A percentile compares a stretch with the other conserved stretches of the same genome.
Conservation (phyloP, 2,888 invertebrate species). For the Epiblema foenella region DNA sequence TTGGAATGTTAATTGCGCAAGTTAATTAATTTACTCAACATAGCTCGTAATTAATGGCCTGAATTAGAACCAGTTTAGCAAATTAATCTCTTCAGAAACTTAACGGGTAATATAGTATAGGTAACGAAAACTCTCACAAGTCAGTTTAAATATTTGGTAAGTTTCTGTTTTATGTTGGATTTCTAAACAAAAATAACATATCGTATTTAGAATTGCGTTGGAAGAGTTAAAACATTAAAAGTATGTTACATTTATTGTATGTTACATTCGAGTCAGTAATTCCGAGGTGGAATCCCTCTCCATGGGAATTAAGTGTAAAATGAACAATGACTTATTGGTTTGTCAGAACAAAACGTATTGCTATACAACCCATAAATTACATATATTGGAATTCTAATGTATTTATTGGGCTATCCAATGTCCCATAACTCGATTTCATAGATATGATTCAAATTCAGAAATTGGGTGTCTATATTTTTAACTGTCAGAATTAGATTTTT, state of each 20-base stretch:
- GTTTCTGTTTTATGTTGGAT: neutral
- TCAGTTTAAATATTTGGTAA: neutral
- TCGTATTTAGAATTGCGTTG: neutral
- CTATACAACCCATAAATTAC: neutral
- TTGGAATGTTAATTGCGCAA: slow-evolving; percentile 32
- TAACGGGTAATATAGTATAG: slow-evolving; percentile 25
- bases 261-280: neutral
- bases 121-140: slow-evolving; percentile 15
- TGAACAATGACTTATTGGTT: too few species aligned
- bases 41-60: slow-evolving; percentile 18
- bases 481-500: neutral
- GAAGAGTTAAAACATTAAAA: neutral
- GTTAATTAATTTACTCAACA: slow-evolving; percentile 37
- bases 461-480: neutral
- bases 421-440: neutral
- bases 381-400: neutral
- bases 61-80: slow-evolving; percentile 36
- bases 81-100: slow-evolving; percentile 31
- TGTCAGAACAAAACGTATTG: too few species aligned
- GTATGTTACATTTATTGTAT: neutral
- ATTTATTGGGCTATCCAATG: neutral
- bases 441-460: neutral
- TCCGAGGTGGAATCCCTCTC: neutral
- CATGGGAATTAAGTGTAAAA: neutral
- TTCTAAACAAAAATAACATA: neutral